phyloP scores from a whole-genome alignment of 1,140 invertebrate species.

The Leptonema lineaticorne region DNA sequence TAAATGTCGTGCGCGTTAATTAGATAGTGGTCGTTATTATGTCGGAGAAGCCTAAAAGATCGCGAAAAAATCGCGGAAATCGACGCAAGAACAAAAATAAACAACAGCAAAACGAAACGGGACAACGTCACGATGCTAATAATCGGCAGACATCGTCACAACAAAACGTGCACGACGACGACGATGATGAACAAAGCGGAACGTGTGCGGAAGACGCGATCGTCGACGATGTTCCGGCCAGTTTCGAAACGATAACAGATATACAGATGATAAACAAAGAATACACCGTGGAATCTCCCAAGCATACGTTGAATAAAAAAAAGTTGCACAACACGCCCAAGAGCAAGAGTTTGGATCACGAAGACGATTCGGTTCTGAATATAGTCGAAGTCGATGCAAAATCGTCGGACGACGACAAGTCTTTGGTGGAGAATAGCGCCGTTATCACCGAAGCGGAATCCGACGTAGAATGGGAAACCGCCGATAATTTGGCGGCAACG shows the following conservation, averaged over 20 bases:
- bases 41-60: constrained; percentile 35
- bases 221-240: constrained; percentile 14
- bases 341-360: constrained; percentile 60
- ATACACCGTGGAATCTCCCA: constrained; percentile 57
- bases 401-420: constrained; percentile 43
- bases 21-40: constrained; percentile 2
- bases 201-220: neutral
- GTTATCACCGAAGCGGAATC: constrained; percentile 60
- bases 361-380: constrained; percentile 54
- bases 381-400: constrained; percentile 48
- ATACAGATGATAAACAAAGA: constrained; percentile 15
- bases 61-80: constrained; percentile 29
- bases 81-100: constrained; percentile 34
- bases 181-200: neutral
- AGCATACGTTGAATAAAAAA: constrained; percentile 46
- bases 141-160: neutral
- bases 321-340: constrained; percentile 50
- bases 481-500: neutral
- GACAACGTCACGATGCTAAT: too few species aligned
- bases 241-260: constrained; percentile 30
- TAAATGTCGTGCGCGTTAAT: too few species aligned
- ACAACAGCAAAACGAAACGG: neutral
- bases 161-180: neutral
- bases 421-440: constrained; percentile 47
- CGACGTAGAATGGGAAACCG: constrained; percentile 50